phyloP scores from a whole-genome alignment of 1,140 invertebrate species.

The Drosophila suzukii region DNA sequence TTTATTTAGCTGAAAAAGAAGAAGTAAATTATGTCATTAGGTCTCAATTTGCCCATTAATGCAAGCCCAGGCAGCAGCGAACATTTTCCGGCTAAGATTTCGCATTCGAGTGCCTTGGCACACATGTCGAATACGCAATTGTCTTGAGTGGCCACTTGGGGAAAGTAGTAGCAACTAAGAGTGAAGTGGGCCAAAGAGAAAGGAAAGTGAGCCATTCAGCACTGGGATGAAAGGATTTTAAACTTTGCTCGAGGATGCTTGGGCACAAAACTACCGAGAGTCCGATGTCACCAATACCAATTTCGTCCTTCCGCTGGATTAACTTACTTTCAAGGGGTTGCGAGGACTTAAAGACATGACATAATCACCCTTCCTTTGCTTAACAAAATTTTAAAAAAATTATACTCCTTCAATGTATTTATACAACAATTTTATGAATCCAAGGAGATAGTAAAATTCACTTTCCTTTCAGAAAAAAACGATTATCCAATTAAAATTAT shows the following conservation, averaged over 20 bases:
- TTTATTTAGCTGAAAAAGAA: constrained; percentile 63
- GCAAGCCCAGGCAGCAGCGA: constrained; percentile 3
- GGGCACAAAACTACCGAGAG: background rate
- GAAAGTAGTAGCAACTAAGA: constrained; percentile 16
- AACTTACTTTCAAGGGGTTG: background rate
- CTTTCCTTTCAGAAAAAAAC: too few relatives aligned
- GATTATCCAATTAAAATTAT: too few relatives aligned
- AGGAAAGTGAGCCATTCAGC: constrained; percentile 26
- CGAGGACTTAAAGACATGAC: background rate
- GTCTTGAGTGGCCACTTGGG: constrained; percentile 39
- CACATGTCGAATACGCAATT: constrained; percentile 60
- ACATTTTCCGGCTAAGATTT: constrained; percentile 10
- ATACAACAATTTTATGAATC: too few relatives aligned
- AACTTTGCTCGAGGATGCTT: constrained; percentile 32
- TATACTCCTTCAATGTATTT: too few relatives aligned
- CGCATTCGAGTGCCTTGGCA: constrained; percentile 38
- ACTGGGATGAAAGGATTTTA: constrained; percentile 29
- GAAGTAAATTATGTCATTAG: constrained; percentile 78
- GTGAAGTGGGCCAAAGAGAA: constrained; percentile 22
- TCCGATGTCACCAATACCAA: constrained; percentile 28
- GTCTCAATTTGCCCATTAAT: constrained; percentile 62
- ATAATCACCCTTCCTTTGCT: too few relatives aligned
- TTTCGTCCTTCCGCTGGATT: constrained; percentile 7
- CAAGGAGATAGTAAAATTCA: too few relatives aligned
- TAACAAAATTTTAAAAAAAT: too few relatives aligned